A percentile compares a stretch with the other conserved stretches of the same genome.
phyloP scores from a whole-genome alignment of 2,113 vertebrate genomes.

The Crotalus helleri region DNA sequence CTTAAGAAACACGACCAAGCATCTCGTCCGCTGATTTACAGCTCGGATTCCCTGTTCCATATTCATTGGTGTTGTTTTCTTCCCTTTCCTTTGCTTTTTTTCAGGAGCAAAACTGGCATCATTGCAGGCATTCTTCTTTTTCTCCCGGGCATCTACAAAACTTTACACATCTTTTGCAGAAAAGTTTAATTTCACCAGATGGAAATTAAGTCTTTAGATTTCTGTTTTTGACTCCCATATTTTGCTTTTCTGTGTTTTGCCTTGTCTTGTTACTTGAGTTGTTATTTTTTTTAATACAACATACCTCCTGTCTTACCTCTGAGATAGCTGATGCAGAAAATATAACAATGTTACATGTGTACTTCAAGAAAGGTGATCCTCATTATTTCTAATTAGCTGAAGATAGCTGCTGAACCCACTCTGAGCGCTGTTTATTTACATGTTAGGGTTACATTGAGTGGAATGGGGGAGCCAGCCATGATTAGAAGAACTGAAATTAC shows the following conservation, averaged over 20 bases:
- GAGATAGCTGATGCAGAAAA: neutral
- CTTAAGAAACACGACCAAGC: slow-evolving; percentile 59
- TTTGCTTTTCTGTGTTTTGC: neutral
- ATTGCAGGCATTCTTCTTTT: slow-evolving; percentile 11
- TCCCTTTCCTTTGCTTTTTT: neutral
- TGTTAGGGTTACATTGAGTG: neutral
- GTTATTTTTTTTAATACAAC: neutral
- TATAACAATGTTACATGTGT: neutral
- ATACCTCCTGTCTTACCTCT: neutral
- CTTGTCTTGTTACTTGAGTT: neutral
- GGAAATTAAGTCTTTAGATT: neutral
- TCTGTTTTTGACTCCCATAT: neutral
- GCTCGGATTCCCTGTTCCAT: slow-evolving; percentile 46
- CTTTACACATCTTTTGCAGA: neutral
- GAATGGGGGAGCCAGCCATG: neutral
- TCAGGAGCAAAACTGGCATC: neutral
- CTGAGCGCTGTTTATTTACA: neutral
- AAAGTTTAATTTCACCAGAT: neutral
- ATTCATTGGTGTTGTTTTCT: slow-evolving; percentile 39
- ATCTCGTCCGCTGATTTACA: slow-evolving; percentile 49
- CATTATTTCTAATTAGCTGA: neutral
- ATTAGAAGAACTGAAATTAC: neutral
- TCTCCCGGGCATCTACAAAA: neutral
- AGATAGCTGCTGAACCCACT: neutral
- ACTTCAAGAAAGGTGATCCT: neutral